Conservation (phyloP, 2,113 vertebrate genomes). For the Pavo muticus region DNA sequence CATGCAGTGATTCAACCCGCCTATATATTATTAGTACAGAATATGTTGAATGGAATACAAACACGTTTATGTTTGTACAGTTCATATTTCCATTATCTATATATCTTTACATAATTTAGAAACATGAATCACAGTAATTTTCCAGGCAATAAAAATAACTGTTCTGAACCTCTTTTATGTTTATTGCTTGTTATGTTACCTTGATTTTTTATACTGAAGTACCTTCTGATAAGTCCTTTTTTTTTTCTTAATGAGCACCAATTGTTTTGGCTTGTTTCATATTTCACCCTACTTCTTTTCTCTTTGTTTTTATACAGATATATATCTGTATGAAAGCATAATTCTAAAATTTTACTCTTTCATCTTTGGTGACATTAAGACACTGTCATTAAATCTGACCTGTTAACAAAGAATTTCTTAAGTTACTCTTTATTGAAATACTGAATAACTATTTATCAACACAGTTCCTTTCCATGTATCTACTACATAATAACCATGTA, state of each 20-base stretch:
- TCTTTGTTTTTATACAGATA: not conserved
- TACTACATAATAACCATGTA: not conserved
- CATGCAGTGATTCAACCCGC: constrained; percentile 69
- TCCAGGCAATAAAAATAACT: constrained; percentile 62
- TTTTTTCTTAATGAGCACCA: not conserved
- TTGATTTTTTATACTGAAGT: constrained; percentile 60
- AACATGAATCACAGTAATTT: constrained; percentile 69
- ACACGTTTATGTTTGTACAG: constrained; percentile 58
- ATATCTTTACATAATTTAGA: constrained; percentile 74
- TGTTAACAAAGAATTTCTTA: not conserved
- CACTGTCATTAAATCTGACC: not conserved
- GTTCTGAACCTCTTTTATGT: constrained; percentile 45
- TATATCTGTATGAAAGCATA: not conserved
- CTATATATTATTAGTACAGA: constrained; percentile 72
- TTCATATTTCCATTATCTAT: constrained; percentile 69
- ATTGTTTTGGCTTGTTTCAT: not conserved
- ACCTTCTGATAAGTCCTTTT: not conserved
- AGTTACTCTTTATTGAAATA: not conserved
- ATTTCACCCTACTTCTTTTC: not conserved
- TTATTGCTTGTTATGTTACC: constrained; percentile 54
- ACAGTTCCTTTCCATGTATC: not conserved
- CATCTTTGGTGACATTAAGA: constrained; percentile 34
- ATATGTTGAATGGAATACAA: constrained; percentile 54
- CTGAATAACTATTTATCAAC: not conserved
- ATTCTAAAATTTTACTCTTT: constrained; percentile 19